Conservation (phyloP, 2,113 vertebrate genomes). For the Junco hyemalis region DNA sequence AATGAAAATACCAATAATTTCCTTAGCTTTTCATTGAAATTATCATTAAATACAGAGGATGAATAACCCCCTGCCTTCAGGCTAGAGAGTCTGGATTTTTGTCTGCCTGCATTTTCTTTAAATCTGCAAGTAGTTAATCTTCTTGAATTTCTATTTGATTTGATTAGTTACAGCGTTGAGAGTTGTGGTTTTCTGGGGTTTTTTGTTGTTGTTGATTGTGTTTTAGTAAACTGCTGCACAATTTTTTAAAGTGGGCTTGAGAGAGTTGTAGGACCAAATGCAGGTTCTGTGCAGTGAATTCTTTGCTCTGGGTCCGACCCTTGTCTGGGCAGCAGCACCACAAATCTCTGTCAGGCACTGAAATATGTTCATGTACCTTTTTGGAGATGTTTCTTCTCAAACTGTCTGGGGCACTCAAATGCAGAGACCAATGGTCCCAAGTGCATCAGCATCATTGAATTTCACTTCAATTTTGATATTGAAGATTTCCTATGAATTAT, state of each 20-base stretch:
- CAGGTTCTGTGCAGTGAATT: neutral
- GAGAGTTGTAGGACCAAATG: neutral
- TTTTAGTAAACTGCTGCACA: neutral
- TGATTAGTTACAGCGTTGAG: neutral
- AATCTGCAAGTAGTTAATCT: conserved; percentile 27
- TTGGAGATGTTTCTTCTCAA: neutral
- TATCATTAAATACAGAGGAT: neutral
- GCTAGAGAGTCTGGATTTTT: neutral
- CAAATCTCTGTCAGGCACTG: neutral
- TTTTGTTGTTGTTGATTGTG: neutral
- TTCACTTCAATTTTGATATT: neutral
- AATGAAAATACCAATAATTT: neutral
- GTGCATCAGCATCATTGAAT: neutral
- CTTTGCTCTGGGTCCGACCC: neutral
- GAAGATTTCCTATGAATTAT: neutral
- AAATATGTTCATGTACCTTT: neutral
- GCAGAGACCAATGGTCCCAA: neutral
- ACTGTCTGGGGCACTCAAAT: neutral
- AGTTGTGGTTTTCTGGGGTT: neutral
- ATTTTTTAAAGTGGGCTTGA: neutral
- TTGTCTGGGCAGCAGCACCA: neutral
- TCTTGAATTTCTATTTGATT: conserved; percentile 1
- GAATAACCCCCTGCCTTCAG: neutral
- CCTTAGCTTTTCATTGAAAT: neutral
- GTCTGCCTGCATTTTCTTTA: neutral